Conservation (phyloP, 2,888 invertebrate genomes). For the Tachina fera region DNA sequence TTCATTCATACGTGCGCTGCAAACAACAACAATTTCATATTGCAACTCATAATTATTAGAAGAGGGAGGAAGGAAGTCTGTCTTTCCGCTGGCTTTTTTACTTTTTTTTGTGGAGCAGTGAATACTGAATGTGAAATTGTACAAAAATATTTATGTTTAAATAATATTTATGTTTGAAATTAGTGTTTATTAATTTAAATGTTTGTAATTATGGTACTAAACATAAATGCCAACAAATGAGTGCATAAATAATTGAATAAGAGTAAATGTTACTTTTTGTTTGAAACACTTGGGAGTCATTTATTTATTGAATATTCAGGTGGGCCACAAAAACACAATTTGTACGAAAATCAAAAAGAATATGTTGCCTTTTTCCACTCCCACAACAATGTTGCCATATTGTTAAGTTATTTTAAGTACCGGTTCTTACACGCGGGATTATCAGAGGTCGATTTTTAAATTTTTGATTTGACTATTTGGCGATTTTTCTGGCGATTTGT, state of each 20-base stretch:
- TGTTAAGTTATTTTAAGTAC: no score
- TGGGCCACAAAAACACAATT: no score
- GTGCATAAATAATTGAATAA: neutral
- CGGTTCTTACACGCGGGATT: no score
- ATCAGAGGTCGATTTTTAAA: no score
- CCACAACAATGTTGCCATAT: no score
- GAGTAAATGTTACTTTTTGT: neutral
- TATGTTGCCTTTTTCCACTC: no score
- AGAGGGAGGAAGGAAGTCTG: slow-evolving; percentile 64
- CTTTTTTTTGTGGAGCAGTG: neutral
- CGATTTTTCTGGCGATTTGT: no score
- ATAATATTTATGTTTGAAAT: slow-evolving; percentile 47
- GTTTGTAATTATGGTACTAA: slow-evolving; percentile 36
- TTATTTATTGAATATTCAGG: no score
- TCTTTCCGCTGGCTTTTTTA: slow-evolving; percentile 7
- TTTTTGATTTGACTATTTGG: no score
- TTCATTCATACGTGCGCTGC: slow-evolving; percentile 9
- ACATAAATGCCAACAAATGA: neutral
- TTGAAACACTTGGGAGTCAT: neutral
- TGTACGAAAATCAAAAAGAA: no score
- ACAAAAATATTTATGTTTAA: slow-evolving; percentile 7
- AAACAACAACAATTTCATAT: slow-evolving; percentile 32
- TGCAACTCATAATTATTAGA: slow-evolving; percentile 50
- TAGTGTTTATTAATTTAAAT: slow-evolving; percentile 63
- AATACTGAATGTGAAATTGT: slow-evolving; percentile 21